A percentile compares a stretch with the other conserved stretches of the same genome.
Conservation (phyloP, 64 coral and sea anemone genomes). For the Astreopora myriophthalma region DNA sequence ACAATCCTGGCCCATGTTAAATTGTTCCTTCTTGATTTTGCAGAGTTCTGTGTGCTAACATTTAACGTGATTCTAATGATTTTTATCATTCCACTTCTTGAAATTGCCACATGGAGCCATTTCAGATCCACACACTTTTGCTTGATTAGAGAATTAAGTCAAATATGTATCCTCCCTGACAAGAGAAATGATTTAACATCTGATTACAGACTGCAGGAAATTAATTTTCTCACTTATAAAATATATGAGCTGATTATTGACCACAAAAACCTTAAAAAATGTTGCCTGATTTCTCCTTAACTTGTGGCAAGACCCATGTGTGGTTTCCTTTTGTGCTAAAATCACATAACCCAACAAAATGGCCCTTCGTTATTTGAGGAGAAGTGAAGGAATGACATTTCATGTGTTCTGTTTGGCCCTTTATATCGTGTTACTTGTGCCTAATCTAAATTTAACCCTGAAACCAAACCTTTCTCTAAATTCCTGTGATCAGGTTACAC, state of each 20-base stretch:
- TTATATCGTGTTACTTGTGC: slow-evolving; percentile 21
- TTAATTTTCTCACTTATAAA: neutral
- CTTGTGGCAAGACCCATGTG: neutral
- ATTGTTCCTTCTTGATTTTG: too few species aligned
- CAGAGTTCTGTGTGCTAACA: too few species aligned
- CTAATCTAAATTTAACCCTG: slow-evolving; percentile 18
- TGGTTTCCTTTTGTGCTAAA: neutral
- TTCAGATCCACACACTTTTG: too few species aligned
- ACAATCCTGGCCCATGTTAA: too few species aligned
- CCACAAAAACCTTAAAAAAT: neutral
- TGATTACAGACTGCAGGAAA: slow-evolving; percentile 8
- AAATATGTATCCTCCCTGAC: neutral
- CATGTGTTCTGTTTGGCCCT: neutral
- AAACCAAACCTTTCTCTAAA: slow-evolving; percentile 8
- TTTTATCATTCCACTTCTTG: too few species aligned
- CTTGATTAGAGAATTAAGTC: too few species aligned
- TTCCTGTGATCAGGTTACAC: slow-evolving; percentile 30
- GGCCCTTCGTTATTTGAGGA: neutral
- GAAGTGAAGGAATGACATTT: neutral
- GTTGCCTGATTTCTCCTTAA: neutral
- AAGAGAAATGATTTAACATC: neutral
- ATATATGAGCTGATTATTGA: neutral
- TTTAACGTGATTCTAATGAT: too few species aligned
- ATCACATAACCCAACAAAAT: neutral
- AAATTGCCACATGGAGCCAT: too few species aligned